Evolutionary conservation across 2,113 vertebrate genomes (phyloP), one percentile per base, ranked within the genome.

Genomic region (Bubalus kerabau): DNA sequence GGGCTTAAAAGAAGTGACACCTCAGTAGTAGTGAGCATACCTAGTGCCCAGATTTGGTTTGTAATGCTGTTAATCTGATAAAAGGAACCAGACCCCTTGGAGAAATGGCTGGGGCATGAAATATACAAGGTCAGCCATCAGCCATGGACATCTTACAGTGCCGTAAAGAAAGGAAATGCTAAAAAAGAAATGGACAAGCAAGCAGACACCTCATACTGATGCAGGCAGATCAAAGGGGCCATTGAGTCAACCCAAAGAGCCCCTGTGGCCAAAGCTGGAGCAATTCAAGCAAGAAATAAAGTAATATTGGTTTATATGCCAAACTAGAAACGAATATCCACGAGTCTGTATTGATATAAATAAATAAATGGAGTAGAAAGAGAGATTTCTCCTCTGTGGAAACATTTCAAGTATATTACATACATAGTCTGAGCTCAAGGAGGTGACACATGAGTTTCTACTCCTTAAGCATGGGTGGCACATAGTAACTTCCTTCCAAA

Each of bases 371-470:
- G 23, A n/a, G 83, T 57, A 82, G 23, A 87, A 87, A 87, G 52
- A 87, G 81, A 60, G 30, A 87, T 52, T 89, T 96, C 64, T 94
- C 48, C 48, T 19, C 56, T 64, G 59, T 2, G 24, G 62, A 81
- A 93, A 54, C 17, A 32, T 74, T 96, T 52, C 23, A 95, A 64
- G 84, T 94, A 85, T 91, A 89, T 95, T 91, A 85, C 62, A 40
- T 74, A 50, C 48, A 19, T 56, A 52, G 26, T 78, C 50, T 82
- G 32, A 12, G 19, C 40, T 56, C 43, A 86, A n/a, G 76, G 46
- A 95, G 30, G 19, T 86, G 36, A 85, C 26, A 24, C 4, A 46
- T 82, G 88, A 78, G 14, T 88, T 28, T 84, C n/a, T 26, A 52
- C 36, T 83, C 54, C 56, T 88, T 88, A 57, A 60, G 28, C 91